Base-by-base conservation (phyloP, 2,888 invertebrate genomes). In the Morpho deidamia region DNA sequence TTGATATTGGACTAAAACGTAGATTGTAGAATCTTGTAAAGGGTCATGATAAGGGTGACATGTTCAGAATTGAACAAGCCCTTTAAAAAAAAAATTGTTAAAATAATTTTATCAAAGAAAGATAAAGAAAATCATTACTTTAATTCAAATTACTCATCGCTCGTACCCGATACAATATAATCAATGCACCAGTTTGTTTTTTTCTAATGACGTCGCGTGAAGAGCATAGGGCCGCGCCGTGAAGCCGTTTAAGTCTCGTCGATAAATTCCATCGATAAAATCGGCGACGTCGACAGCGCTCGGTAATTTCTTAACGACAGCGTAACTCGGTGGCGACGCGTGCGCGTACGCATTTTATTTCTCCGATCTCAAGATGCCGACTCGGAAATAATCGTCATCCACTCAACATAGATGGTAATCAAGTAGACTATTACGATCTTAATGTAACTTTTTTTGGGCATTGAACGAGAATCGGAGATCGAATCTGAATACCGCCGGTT, bases 261-360 rank as follows among this genome's bases (percentile, higher is more conserved):
- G 81, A 86, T 88, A 89, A 89, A 88, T 88, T 88, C 86, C 84
- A 82, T 86, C 87, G 88, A 89, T 89, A 88, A 88, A 86, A 89
- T 89, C 88, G 81, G 81, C 83, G 83, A 80, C 80, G 80, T 78
- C 78, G 74, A 73, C 76, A 75, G 78, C 78, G 81, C 74, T 68
- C 81, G 81, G 84, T 89, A 88, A 87, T 88, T 86, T 83, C 84
- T 85, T 87, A 87, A 86, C 85, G 85, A 85, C 85, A 81, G 88
- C 88, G 88, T 88, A 88, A 88, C 87, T 74, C 86, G 80, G 88
- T 88, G 85, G 88, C 88, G 81, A 83, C 83, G 83, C 83, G 86
- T 83, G 87, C 86, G 84, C 84, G 74, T 72, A 81, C 81, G 81
- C 84, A 83, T 86, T 85, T 85, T 84, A 83, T 85, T 83, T 81